Evolutionary conservation across 2,797 vertebrate species (phyloP).

Genomic region (Threskiornis aethiopicus): DNA sequence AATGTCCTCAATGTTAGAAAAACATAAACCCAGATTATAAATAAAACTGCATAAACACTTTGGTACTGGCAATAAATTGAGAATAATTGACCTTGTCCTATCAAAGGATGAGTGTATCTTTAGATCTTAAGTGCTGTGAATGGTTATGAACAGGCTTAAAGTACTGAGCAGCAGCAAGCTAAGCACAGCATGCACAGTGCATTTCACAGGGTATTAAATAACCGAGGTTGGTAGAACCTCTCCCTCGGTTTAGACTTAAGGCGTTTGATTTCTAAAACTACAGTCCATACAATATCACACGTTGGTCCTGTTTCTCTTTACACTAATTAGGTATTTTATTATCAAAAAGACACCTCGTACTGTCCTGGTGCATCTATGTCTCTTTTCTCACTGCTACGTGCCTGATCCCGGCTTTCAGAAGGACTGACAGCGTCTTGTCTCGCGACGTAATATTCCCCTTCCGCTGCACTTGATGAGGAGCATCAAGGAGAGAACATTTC

Average conservation of each 20-base stretch:
- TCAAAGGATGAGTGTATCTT: slow-evolving; percentile 71
- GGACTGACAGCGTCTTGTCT: neutral
- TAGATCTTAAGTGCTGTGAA: slow-evolving; percentile 63
- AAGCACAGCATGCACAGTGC: slow-evolving; percentile 7
- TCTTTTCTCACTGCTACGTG: neutral
- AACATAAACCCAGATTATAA: slow-evolving; percentile 56
- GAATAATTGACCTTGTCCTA: slow-evolving; percentile 74
- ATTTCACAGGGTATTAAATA: slow-evolving; percentile 48
- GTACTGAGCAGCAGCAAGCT: slow-evolving; percentile 30
- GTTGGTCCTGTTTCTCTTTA: neutral
- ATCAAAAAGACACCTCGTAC: slow-evolving; percentile 27
- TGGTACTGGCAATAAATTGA: slow-evolving; percentile 61
- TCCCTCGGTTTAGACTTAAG: neutral
- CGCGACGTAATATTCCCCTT: neutral
- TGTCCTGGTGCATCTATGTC: neutral
- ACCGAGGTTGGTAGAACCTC: neutral
- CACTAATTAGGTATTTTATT: slow-evolving; percentile 41
- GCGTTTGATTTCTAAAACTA: slow-evolving; percentile 32
- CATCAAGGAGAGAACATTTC: neutral
- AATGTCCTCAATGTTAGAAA: slow-evolving; percentile 54
- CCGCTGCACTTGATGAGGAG: neutral
- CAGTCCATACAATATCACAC: slow-evolving; percentile 34
- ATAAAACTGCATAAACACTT: slow-evolving; percentile 69
- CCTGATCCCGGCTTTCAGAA: neutral
- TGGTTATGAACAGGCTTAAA: slow-evolving; percentile 50